These are phyloP conservation scores for Hyposoter didymator DNA, from an alignment of 2,888 invertebrate species.

Conservation along the genomic window DNA sequence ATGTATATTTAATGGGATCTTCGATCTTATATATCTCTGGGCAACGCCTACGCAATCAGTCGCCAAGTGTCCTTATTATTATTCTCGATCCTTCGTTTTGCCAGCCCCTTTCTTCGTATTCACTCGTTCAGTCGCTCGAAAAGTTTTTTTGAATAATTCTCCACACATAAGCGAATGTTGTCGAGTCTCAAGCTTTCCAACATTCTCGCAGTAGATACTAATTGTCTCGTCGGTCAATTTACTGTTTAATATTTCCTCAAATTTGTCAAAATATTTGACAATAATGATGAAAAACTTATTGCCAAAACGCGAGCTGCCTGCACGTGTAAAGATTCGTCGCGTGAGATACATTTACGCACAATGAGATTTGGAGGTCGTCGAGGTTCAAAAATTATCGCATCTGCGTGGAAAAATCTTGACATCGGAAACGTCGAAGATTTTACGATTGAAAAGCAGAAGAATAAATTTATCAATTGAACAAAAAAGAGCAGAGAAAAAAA, in stretches of 20 bases:
- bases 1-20: slow-evolving; percentile 13
- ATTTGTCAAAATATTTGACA: background rate
- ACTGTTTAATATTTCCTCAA: background rate
- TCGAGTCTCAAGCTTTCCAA: too few relatives aligned
- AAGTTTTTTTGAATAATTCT: background rate
- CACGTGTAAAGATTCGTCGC: background rate
- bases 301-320: too few relatives aligned
- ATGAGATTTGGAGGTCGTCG: background rate
- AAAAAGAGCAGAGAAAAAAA: background rate
- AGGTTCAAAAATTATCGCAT: background rate
- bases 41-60: slow-evolving; percentile 29
- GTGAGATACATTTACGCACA: background rate
- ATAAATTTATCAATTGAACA: background rate
- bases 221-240: background rate
- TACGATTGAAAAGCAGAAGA: background rate
- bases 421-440: background rate
- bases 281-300: too few relatives aligned
- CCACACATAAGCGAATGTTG: too few relatives aligned
- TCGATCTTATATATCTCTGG: slow-evolving; percentile 23
- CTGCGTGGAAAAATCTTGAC: background rate
- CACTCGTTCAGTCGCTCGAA: background rate
- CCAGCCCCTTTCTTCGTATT: background rate
- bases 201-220: too few relatives aligned
- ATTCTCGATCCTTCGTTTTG: background rate
- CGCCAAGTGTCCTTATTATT: slow-evolving; percentile 8